These are phyloP conservation scores for Chymomyza costata DNA, from an alignment of 1,140 invertebrate genomes.

Conservation along the genomic window DNA sequence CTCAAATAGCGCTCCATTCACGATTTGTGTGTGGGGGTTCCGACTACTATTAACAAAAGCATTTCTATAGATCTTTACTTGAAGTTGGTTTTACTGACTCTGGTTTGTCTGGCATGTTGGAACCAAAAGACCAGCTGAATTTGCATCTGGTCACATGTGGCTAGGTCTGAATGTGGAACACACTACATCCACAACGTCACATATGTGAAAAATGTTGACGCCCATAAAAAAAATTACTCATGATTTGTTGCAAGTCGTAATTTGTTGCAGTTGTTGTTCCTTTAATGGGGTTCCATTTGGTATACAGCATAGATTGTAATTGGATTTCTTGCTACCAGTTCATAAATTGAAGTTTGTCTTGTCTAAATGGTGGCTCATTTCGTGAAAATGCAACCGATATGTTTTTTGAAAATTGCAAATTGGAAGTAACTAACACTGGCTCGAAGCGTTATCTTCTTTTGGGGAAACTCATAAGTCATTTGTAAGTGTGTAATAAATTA, in stretches of 20 bases:
- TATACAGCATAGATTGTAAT: conserved; percentile 8
- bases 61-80: no score
- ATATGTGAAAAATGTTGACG: conserved; percentile 24
- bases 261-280: conserved; percentile 24
- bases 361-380: no score
- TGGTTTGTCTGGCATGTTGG: conserved; percentile 22
- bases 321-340: conserved; percentile 18
- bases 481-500: no score
- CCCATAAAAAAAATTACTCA: conserved; percentile 32
- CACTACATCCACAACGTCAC: no score
- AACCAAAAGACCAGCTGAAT: conserved; percentile 39
- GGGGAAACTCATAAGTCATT: no score
- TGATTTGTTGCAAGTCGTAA: conserved; percentile 35
- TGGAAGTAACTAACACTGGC: no score
- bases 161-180: neutral
- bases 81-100: conserved; percentile 11
- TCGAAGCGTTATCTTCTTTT: no score
- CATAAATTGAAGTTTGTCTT: conserved; percentile 20
- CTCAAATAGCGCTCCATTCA: neutral
- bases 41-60: no score
- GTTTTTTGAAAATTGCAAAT: no score
- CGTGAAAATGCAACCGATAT: no score
- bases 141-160: conserved; percentile 39
- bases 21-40: conserved; percentile 29
- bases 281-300: conserved; percentile 36